Conservation (phyloP, 1,140 invertebrate genomes). For the Drosophila elegans region DNA sequence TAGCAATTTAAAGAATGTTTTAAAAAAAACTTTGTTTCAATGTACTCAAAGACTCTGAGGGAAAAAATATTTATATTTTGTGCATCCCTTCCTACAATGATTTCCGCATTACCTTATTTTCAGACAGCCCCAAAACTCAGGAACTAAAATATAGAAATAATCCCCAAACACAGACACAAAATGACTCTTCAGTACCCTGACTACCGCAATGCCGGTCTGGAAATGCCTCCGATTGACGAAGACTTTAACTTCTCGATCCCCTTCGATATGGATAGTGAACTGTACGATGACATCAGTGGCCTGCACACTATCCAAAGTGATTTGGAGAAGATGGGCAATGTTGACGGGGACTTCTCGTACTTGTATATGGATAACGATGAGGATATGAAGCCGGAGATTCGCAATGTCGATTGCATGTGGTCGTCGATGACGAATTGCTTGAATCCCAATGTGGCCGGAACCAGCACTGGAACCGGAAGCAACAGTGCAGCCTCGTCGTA, state of each 20-base stretch:
- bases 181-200: background rate
- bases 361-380: background rate
- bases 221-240: background rate
- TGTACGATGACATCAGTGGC: background rate
- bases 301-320: conserved; percentile 39
- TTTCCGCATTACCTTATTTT: background rate
- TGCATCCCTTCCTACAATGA: background rate
- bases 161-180: conserved; percentile 6
- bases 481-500: conserved; percentile 66
- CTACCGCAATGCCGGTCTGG: background rate
- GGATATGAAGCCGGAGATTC: conserved; percentile 55
- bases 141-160: conserved; percentile 11
- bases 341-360: background rate
- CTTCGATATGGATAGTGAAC: background rate
- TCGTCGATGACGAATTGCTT: conserved; percentile 11
- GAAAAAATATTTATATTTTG: background rate
- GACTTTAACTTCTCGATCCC: background rate
- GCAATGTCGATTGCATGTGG: conserved; percentile 73
- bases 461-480: conserved; percentile 1
- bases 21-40: too few relatives aligned
- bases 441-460: background rate
- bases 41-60: too few relatives aligned
- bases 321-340: conserved; percentile 7
- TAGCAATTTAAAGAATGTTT: too few relatives aligned
- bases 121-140: conserved; percentile 35